A percentile compares a stretch with the other conserved stretches of the same genome.
These are phyloP conservation scores for Lepus townsendii DNA, from an alignment of 2,797 vertebrate species.

Conservation along the genomic window DNA sequence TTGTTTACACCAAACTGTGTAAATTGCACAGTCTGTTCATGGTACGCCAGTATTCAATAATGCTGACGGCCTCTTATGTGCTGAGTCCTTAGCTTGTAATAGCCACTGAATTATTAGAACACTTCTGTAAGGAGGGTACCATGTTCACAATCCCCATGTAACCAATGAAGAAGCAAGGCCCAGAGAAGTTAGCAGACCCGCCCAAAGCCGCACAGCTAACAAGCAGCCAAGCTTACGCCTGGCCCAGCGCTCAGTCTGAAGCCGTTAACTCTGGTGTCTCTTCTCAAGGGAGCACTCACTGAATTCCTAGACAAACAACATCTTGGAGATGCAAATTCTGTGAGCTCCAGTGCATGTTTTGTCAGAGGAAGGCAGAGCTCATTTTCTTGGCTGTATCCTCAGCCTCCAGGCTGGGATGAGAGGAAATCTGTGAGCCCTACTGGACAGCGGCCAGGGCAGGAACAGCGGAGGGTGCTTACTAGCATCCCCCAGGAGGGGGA, in stretches of 20 bases:
- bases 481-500: not conserved
- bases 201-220: not conserved
- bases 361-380: not conserved
- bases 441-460: not conserved
- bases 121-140: not conserved
- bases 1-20: not conserved
- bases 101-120: not conserved
- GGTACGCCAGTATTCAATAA: not conserved
- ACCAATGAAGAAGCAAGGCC: conserved; percentile 5
- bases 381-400: conserved; percentile 10
- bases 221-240: not conserved
- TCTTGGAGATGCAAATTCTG: not conserved
- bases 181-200: not conserved
- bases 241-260: not conserved
- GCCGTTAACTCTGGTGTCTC: not conserved
- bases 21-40: conserved; percentile 32
- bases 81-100: not conserved
- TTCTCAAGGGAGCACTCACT: not conserved
- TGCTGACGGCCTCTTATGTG: not conserved
- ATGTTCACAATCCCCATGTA: not conserved
- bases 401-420: not conserved
- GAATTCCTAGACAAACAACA: not conserved
- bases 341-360: not conserved
- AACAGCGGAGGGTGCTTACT: not conserved
- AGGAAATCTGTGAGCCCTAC: not conserved